A percentile compares a stretch with the other conserved stretches of the same genome.
phyloP scores from a whole-genome alignment of 2,113 vertebrate genomes.

The Microcebus lehilahytsara region DNA sequence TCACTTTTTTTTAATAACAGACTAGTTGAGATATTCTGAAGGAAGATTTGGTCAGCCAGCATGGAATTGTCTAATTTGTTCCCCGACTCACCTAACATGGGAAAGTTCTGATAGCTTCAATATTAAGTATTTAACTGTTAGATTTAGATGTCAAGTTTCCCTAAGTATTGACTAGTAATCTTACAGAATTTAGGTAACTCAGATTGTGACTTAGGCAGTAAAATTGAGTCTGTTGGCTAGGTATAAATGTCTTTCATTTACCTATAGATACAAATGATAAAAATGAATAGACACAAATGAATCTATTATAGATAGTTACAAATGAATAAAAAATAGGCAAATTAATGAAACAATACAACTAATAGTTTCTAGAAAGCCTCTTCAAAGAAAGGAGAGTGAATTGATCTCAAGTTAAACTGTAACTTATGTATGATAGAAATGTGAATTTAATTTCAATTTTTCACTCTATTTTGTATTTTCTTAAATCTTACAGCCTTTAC shows the following conservation, averaged over 20 bases:
- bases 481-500: neutral
- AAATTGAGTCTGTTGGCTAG: too few species aligned
- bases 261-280: too few species aligned
- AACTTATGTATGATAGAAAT: neutral
- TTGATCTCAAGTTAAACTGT: neutral
- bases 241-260: too few species aligned
- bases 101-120: neutral
- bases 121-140: neutral
- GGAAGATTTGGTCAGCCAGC: neutral
- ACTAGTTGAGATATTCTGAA: neutral
- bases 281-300: too few species aligned
- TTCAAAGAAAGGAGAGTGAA: neutral
- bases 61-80: neutral
- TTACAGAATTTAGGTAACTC: too few species aligned
- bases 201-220: too few species aligned
- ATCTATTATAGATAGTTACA: too few species aligned
- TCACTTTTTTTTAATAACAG: neutral
- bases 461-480: neutral
- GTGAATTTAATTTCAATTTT: neutral
- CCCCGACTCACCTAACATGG: neutral
- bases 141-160: too few species aligned
- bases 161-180: too few species aligned
- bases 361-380: neutral
- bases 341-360: neutral
- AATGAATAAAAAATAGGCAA: too few species aligned